phyloP scores from a whole-genome alignment of 2,797 vertebrate species.

The Molossus alvarezi region DNA sequence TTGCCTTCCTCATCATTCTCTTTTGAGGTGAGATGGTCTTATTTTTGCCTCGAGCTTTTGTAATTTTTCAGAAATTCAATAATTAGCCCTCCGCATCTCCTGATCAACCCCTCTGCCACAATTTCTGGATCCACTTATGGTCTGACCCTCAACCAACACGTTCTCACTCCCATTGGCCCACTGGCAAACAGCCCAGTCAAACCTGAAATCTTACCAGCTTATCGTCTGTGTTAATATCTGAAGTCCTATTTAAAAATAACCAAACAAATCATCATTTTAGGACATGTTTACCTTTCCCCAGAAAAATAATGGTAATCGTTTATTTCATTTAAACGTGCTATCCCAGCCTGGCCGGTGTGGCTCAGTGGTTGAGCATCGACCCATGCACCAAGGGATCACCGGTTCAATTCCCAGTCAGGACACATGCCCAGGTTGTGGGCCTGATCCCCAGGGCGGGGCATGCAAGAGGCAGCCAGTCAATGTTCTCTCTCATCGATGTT shows the following conservation, averaged over 20 bases:
- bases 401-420: too few relatives aligned
- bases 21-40: background rate
- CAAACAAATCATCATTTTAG: background rate
- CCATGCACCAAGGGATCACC: too few relatives aligned
- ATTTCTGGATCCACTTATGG: background rate
- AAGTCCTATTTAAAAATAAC: background rate
- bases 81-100: background rate
- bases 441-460: too few relatives aligned
- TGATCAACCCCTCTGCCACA: background rate
- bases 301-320: conserved; percentile 26
- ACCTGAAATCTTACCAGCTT: background rate
- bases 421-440: too few relatives aligned
- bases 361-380: too few relatives aligned
- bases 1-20: background rate
- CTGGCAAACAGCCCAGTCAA: background rate
- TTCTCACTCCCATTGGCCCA: background rate
- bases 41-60: background rate
- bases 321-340: conserved; percentile 73
- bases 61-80: background rate
- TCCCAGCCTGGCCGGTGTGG: too few relatives aligned
- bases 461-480: too few relatives aligned
- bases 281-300: conserved; percentile 55
- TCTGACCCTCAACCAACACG: background rate
- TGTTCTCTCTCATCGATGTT: too few relatives aligned
- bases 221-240: background rate